A percentile compares a stretch with the other conserved stretches of the same genome.
Conservation (phyloP, 2,797 vertebrate species). For the Novumbra hubbsi region DNA sequence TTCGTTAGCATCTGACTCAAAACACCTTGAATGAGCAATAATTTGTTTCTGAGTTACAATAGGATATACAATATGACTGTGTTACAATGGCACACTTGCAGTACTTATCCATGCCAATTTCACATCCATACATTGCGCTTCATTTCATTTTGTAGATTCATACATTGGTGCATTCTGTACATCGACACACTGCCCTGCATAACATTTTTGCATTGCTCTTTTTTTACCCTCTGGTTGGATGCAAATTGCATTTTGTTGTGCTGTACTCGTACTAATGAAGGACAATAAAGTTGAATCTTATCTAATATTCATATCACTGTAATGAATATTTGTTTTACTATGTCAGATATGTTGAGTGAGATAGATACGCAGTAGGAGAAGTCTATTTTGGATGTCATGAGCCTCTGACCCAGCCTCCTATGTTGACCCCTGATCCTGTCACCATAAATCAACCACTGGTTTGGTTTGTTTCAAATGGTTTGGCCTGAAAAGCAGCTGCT, state of each 20-base stretch:
- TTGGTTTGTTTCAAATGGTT: background rate
- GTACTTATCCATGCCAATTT: too few relatives aligned
- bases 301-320: background rate
- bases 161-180: too few relatives aligned
- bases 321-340: background rate
- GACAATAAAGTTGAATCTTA: too few relatives aligned
- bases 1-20: constrained; percentile 1
- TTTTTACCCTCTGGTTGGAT: too few relatives aligned
- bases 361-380: background rate
- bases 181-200: too few relatives aligned
- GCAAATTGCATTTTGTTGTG: too few relatives aligned
- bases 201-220: too few relatives aligned
- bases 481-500: background rate
- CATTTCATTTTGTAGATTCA: too few relatives aligned
- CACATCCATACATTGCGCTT: too few relatives aligned
- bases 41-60: background rate
- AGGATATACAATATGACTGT: too few relatives aligned
- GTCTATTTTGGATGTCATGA: constrained; percentile 3
- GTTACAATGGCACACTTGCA: too few relatives aligned
- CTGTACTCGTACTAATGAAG: too few relatives aligned
- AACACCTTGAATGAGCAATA: background rate
- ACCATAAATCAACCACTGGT: constrained; percentile 3
- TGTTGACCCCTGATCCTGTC: background rate
- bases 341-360: background rate
- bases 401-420: background rate